Conservation (phyloP, 2,113 vertebrate species). For the Conger conger region DNA sequence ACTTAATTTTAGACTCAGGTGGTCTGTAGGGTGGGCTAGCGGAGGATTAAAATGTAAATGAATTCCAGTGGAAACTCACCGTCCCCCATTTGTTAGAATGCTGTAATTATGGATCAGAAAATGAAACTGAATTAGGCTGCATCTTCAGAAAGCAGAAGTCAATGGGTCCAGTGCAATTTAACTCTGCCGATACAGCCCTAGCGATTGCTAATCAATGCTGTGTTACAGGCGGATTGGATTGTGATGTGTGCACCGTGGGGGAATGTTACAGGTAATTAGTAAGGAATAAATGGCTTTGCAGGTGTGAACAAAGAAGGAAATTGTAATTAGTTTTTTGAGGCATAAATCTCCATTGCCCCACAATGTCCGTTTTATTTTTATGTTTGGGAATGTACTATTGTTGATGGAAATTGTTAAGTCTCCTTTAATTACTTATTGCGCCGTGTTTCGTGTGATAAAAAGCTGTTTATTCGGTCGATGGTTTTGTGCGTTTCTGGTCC, state of each 20-base stretch:
- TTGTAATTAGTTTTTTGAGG: neutral
- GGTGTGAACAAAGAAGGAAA: neutral
- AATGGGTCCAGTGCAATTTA: neutral
- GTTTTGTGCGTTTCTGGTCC: neutral
- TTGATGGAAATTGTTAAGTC: neutral
- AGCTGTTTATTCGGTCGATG: neutral
- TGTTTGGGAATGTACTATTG: neutral
- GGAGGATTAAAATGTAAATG: too few species aligned
- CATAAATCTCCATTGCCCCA: neutral
- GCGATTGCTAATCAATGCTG: neutral
- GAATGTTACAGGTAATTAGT: neutral
- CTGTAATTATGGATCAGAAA: neutral
- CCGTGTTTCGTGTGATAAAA: neutral
- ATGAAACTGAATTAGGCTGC: neutral
- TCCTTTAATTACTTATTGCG: neutral
- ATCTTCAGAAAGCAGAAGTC: neutral
- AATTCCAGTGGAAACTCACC: too few species aligned
- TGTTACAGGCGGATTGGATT: neutral
- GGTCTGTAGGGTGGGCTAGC: too few species aligned
- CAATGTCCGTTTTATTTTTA: neutral
- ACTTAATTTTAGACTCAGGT: too few species aligned
- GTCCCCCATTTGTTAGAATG: neutral
- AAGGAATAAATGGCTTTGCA: neutral
- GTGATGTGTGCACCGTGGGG: neutral
- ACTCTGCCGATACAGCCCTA: neutral